Conservation (phyloP, 2,888 invertebrate genomes). For the Megalurothrips usitatus region DNA sequence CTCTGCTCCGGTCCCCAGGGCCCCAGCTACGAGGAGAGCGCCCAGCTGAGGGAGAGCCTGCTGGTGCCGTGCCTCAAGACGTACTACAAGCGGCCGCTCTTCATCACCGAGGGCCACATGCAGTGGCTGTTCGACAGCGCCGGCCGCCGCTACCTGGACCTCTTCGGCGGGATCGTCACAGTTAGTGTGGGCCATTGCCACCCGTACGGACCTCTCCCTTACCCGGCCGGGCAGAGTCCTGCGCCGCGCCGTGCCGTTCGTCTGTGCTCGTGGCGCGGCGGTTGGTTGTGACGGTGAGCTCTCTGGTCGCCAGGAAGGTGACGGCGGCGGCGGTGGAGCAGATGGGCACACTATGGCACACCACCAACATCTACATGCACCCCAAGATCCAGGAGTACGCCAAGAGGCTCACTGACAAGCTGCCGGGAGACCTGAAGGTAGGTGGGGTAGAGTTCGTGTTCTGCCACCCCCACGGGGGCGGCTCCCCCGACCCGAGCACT, state of each 20-base stretch:
- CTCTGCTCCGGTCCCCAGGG: slow-evolving; percentile 46
- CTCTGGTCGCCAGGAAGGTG: slow-evolving; percentile 64
- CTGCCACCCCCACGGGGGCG: no score
- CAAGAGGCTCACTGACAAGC: slow-evolving; percentile 68
- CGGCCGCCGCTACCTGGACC: slow-evolving; percentile 84
- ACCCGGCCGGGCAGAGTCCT: no score
- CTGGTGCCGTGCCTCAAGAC: slow-evolving; percentile 67
- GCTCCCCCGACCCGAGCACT: no score
- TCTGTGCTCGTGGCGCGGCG: no score
- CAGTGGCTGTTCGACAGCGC: slow-evolving; percentile 89
- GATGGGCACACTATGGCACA: slow-evolving; percentile 79
- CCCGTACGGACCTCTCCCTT: slow-evolving; percentile 63
- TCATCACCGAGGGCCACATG: slow-evolving; percentile 80
- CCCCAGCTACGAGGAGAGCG: slow-evolving; percentile 56
- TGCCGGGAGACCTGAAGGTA: slow-evolving; percentile 83
- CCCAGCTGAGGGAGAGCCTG: slow-evolving; percentile 56
- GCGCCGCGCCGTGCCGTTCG: no score
- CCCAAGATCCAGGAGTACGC: slow-evolving; percentile 89
- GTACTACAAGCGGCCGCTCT: slow-evolving; percentile 75
- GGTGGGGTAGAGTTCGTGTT: no score
- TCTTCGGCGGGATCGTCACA: slow-evolving; percentile 96
- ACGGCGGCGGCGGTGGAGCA: slow-evolving; percentile 74
- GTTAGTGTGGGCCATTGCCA: slow-evolving; percentile 97
- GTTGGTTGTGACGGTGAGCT: no score
- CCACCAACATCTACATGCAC: slow-evolving; percentile 87